phyloP scores from a whole-genome alignment of 2,113 vertebrate genomes.

The Ivindomyrus marchei region DNA sequence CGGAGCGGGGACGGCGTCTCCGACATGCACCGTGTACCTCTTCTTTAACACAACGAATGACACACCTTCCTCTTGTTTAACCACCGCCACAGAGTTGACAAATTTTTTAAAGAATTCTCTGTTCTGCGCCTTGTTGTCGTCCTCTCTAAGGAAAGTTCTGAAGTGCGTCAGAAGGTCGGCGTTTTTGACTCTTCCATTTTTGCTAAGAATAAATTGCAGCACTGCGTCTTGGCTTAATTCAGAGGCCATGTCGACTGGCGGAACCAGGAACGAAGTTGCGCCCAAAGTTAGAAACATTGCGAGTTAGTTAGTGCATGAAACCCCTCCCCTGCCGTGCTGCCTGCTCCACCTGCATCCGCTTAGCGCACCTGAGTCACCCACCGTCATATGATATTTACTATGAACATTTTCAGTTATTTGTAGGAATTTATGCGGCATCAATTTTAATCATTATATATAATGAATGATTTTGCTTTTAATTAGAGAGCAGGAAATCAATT shows the following conservation, averaged over 20 bases:
- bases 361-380: conserved; percentile 1
- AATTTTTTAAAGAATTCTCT: conserved; percentile 82
- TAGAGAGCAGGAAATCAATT: neutral
- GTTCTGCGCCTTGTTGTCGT: conserved; percentile 57
- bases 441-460: neutral
- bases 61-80: conserved; percentile 59
- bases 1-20: conserved; percentile 47
- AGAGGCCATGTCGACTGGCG: conserved; percentile 62
- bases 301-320: neutral
- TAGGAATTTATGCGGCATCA: neutral
- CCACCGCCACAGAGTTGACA: conserved; percentile 82
- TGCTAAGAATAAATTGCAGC: conserved; percentile 67
- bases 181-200: conserved; percentile 73
- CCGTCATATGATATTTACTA: neutral
- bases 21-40: conserved; percentile 60
- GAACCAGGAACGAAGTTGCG: neutral
- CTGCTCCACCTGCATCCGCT: neutral
- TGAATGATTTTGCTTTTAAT: neutral
- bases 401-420: neutral
- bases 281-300: neutral
- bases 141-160: conserved; percentile 62
- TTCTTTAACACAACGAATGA: conserved; percentile 69
- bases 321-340: conserved; percentile 38
- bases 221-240: conserved; percentile 78
- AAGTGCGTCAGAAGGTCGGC: conserved; percentile 74